A percentile compares a stretch with the other conserved stretches of the same genome.
Evolutionary conservation across 2,888 invertebrate genomes (phyloP).

Genomic region (Amphipoea lucens): DNA sequence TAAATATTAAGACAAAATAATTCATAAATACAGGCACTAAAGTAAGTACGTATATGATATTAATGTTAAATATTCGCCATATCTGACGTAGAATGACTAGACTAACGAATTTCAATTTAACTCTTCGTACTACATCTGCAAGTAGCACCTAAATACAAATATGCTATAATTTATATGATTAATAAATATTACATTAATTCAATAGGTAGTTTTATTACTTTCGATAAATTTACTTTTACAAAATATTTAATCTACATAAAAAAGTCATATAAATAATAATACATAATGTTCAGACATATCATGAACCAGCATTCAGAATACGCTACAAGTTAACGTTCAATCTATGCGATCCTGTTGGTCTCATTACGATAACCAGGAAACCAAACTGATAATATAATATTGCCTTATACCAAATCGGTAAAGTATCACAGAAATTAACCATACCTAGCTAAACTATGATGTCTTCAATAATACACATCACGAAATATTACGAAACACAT

Average conservation of each 20-base stretch:
- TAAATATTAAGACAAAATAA: constrained; percentile 20
- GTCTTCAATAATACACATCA: constrained; percentile 78
- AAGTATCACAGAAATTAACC: constrained; percentile 90
- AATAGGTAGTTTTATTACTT: constrained; percentile 67
- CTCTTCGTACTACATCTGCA: constrained; percentile 52
- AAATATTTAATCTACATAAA: constrained; percentile 62
- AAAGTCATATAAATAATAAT: constrained; percentile 61
- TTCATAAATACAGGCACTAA: constrained; percentile 40
- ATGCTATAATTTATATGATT: constrained; percentile 68
- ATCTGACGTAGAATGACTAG: constrained; percentile 64
- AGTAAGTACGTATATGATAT: constrained; percentile 55
- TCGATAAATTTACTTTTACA: constrained; percentile 65
- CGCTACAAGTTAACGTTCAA: constrained; percentile 47
- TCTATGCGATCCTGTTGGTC: constrained; percentile 52
- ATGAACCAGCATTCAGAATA: constrained; percentile 51
- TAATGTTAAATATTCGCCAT: constrained; percentile 54
- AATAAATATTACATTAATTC: constrained; percentile 62
- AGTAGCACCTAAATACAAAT: constrained; percentile 62
- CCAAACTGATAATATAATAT: constrained; percentile 81
- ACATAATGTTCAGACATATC: constrained; percentile 57
- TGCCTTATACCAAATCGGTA: constrained; percentile 89
- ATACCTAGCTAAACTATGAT: constrained; percentile 88
- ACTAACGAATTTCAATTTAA: constrained; percentile 60
- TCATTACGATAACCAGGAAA: constrained; percentile 68
- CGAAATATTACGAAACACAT: constrained; percentile 78